A percentile compares a stretch with the other conserved stretches of the same genome.
Conservation (phyloP, 1,140 invertebrate species). For the Trichoplusia ni region DNA sequence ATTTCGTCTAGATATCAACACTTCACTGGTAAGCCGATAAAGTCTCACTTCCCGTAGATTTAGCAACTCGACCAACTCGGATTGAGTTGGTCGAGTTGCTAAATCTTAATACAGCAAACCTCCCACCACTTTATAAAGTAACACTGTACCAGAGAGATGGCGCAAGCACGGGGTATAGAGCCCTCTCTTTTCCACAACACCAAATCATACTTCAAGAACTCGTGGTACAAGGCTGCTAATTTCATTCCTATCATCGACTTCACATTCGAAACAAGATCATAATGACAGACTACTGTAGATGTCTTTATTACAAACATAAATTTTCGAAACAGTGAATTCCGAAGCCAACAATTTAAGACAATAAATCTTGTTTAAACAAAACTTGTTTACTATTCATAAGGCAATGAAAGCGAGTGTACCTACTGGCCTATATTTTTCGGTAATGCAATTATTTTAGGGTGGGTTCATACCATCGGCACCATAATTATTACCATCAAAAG, state of each 20-base stretch:
- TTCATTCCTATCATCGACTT: slow-evolving; percentile 10
- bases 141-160: no score
- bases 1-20: no score
- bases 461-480: slow-evolving; percentile 1
- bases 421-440: slow-evolving; percentile 58
- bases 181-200: background rate
- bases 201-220: background rate
- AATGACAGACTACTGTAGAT: slow-evolving; percentile 23
- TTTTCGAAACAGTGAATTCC: background rate
- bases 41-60: no score
- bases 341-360: slow-evolving; percentile 39
- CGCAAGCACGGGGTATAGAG: no score
- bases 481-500: no score
- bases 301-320: slow-evolving; percentile 31
- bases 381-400: slow-evolving; percentile 56
- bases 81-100: no score
- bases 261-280: slow-evolving; percentile 16
- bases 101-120: no score
- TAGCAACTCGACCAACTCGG: no score
- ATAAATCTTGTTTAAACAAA: slow-evolving; percentile 45
- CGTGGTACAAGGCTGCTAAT: slow-evolving; percentile 1
- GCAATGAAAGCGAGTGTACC: slow-evolving; percentile 47
- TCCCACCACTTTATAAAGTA: no score
- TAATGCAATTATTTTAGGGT: slow-evolving; percentile 40
- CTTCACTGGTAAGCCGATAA: no score